Conservation (phyloP, 2,113 vertebrate genomes). For the Urocynchramus pylzowi region DNA sequence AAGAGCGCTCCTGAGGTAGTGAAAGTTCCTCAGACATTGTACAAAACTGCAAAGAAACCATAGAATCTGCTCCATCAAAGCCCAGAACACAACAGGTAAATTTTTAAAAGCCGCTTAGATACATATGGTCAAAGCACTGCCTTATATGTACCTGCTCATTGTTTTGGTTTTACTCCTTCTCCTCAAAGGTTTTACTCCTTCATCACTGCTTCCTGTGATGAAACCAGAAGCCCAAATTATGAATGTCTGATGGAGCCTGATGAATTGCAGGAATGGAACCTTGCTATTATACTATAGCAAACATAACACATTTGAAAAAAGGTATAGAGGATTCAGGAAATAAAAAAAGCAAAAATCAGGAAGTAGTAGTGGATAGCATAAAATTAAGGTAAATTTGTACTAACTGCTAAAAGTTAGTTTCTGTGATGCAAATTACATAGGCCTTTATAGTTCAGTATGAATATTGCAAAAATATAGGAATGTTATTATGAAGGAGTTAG, state of each 20-base stretch:
- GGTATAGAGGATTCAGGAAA: background rate
- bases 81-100: background rate
- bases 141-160: fast-evolving
- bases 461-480: background rate
- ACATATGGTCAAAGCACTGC: background rate
- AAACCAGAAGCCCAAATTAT: background rate
- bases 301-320: background rate
- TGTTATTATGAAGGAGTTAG: background rate
- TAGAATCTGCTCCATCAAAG: background rate
- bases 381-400: background rate
- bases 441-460: background rate
- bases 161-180: background rate
- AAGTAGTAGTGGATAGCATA: background rate
- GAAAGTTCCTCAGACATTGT: background rate
- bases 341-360: background rate
- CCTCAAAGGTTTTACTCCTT: background rate
- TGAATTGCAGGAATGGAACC: background rate
- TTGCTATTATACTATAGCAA: background rate
- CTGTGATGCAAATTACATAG: background rate
- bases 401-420: background rate
- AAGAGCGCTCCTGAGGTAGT: background rate
- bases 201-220: background rate
- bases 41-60: background rate
- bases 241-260: background rate
- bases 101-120: background rate